Evolutionary conservation across 2,888 invertebrate species (phyloP), one percentile per base, ranked within the genome.

Genomic region (Heteromurus nitidus): DNA sequence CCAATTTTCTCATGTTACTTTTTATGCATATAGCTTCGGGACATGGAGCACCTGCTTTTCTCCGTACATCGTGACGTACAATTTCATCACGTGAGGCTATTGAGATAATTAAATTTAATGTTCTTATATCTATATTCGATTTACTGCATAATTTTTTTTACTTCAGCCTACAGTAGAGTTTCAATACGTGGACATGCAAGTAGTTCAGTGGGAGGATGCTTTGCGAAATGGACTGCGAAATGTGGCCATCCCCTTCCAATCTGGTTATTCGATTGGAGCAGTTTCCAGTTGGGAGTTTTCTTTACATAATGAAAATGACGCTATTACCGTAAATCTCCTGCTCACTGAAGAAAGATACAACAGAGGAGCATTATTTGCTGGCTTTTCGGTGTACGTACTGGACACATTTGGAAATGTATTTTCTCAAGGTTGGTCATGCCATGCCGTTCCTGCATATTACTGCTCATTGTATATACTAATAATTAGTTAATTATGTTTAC

Each of bases 151-250:
- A 16, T n/a, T n/a, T n/a, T n/a, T n/a, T n/a, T n/a, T n/a, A 47
- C 9, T 2, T 13, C 31, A 30, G 79, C 70, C 79, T 0, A 79
- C 79, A 22, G 62, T 50, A 24, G 79, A 79, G 42, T 36, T 70
- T 3, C 79, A 79, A 28, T 79, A 53, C 24, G 79, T 79, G 64
- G 79, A 77, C 24, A 77, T 77, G 77, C 69, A 77, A 69, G 77
- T 77, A 13, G 77, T 77, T 13, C 77, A 79, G 18, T 79, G 79
- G 79, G 30, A 79, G n/a, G 31, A 64, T 28, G 79, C 79, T 16
- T 1, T 79, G 30, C 62, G 64, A 20, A 47, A 31, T 28, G 36
- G 58, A 18, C 30, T 79, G 9, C 70, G 64, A 1, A 53, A 62
- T 22, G 62, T 70, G 16, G 70, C 79, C 0, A 70, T 79, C 18